Evolutionary conservation across 2,113 vertebrate genomes (phyloP).

Genomic region (Reinhardtius hippoglossoides): DNA sequence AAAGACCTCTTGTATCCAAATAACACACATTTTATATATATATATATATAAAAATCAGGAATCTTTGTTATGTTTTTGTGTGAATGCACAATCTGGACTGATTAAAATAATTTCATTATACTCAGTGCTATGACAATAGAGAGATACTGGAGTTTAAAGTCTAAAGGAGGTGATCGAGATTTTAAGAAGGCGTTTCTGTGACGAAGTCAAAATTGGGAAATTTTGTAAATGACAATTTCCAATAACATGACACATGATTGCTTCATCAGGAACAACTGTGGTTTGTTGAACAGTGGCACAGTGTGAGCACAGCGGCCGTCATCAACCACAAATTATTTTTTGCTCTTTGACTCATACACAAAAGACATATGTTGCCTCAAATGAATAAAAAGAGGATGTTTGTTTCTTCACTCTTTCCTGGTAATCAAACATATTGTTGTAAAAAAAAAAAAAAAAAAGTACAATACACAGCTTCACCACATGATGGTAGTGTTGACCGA

Average conservation of each 20-base stretch:
- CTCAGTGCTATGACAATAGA: no score
- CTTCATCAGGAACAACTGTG: neutral
- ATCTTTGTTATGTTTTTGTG: no score
- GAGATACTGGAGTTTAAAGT: no score
- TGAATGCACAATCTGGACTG: no score
- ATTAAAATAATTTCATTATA: no score
- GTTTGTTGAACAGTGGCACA: slow-evolving; percentile 6
- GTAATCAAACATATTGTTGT: neutral
- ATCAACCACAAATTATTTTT: slow-evolving; percentile 3
- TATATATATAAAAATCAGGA: neutral
- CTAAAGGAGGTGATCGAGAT: no score
- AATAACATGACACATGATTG: neutral
- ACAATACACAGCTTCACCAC: slow-evolving; percentile 47
- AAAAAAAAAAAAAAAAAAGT: neutral
- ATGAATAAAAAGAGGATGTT: slow-evolving; percentile 10
- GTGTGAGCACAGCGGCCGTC: slow-evolving; percentile 1
- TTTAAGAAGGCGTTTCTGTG: no score
- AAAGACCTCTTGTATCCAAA: neutral
- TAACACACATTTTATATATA: neutral
- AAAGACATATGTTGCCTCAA: neutral
- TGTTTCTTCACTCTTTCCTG: neutral
- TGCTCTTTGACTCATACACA: neutral
- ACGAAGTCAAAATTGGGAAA: no score
- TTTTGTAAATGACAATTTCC: neutral
- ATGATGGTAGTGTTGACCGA: slow-evolving; percentile 57